phyloP scores from a whole-genome alignment of 2,888 invertebrate genomes.

The Stenoptilia bipunctidactyla region DNA sequence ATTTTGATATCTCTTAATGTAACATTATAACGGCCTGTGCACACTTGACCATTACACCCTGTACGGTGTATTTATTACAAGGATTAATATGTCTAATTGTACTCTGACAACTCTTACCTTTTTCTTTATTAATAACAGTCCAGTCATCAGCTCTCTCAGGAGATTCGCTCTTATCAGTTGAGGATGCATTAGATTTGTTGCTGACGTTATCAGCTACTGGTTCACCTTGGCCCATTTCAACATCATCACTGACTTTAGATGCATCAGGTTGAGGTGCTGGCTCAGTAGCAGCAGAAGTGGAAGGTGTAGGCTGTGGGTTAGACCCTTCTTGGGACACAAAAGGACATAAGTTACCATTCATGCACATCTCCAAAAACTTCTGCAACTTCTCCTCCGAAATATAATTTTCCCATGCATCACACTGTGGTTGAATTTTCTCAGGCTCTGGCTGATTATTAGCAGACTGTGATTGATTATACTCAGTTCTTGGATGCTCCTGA shows the following conservation, averaged over 20 bases:
- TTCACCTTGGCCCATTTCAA: conserved; percentile 28
- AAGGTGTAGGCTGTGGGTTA: not conserved
- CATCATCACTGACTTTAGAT: conserved; percentile 15
- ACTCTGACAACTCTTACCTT: too few relatives aligned
- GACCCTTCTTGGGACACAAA: not conserved
- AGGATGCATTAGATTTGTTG: conserved; percentile 15
- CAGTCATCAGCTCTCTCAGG: conserved; percentile 44
- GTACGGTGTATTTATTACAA: too few relatives aligned
- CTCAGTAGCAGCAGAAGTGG: conserved; percentile 3
- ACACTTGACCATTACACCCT: too few relatives aligned
- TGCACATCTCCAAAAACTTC: conserved; percentile 18
- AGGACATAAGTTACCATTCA: conserved; percentile 12
- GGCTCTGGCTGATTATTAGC: not conserved
- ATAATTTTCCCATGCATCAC: conserved; percentile 1
- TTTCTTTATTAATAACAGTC: conserved; percentile 52
- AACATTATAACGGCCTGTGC: too few relatives aligned
- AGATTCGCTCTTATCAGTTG: conserved; percentile 29
- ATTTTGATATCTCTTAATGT: too few relatives aligned
- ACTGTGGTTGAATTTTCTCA: not conserved
- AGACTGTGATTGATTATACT: conserved; percentile 4
- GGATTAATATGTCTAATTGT: too few relatives aligned
- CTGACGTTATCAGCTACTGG: conserved; percentile 13
- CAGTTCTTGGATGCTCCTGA: conserved; percentile 12
- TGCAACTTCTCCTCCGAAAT: conserved; percentile 18
- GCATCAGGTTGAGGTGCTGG: conserved; percentile 3